A percentile compares a stretch with the other conserved stretches of the same genome.
Evolutionary conservation across 2,888 invertebrate genomes (phyloP).

Genomic region (Drosophila antonietae): DNA sequence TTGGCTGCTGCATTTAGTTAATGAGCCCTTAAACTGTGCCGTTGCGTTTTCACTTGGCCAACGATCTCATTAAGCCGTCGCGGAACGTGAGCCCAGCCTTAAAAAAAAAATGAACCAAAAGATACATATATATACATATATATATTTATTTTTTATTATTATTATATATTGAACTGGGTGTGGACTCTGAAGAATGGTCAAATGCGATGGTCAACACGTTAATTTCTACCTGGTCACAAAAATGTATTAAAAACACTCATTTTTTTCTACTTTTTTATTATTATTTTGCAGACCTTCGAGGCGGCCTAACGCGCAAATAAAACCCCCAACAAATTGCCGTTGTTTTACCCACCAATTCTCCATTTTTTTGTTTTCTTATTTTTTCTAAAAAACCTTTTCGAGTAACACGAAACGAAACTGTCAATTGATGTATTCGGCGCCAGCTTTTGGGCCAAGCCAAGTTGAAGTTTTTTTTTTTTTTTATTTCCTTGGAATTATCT

Average conservation of each 20-base stretch:
- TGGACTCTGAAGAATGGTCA: constrained; percentile 69
- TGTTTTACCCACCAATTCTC: constrained; percentile 34
- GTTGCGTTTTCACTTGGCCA: constrained; percentile 58
- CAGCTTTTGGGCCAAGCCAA: constrained; percentile 47
- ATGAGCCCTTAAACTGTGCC: constrained; percentile 61
- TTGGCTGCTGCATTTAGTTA: constrained; percentile 72
- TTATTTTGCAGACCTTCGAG: constrained; percentile 69
- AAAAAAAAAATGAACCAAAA: constrained; percentile 12
- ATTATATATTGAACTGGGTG: constrained; percentile 44
- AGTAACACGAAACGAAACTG: constrained; percentile 75
- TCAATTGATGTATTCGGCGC: constrained; percentile 74
- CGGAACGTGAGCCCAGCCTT: constrained; percentile 54
- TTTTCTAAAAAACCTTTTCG: constrained; percentile 32
- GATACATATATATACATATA: background rate
- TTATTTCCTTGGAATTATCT: constrained; percentile 77
- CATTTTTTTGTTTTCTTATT: constrained; percentile 6
- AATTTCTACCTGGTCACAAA: constrained; percentile 67
- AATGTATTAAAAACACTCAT: background rate
- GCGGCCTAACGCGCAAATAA: constrained; percentile 61
- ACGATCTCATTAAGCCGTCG: constrained; percentile 25
- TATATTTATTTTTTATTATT: constrained; percentile 3
- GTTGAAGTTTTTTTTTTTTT: constrained; percentile 43
- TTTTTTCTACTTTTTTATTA: constrained; percentile 32
- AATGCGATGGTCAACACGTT: constrained; percentile 43
- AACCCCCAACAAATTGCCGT: constrained; percentile 62